Evolutionary conservation across 1,140 invertebrate species (phyloP), one percentile per base, ranked within the genome.

Genomic region (Pissodes strobi): DNA sequence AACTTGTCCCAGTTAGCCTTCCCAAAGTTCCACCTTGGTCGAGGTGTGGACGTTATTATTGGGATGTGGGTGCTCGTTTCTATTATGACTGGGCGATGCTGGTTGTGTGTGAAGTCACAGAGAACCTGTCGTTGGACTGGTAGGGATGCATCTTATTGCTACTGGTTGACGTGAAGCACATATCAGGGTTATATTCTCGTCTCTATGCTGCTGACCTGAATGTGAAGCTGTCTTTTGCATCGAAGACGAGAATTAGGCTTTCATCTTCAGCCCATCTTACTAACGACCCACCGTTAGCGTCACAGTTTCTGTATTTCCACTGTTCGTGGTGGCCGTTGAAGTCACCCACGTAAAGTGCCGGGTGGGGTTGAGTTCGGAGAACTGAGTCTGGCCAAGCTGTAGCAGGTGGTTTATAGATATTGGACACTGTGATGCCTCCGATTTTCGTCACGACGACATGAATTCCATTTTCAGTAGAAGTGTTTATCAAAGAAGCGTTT

Each of bases 181-280:
- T 48, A 22, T 68, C 66, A 12, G 55, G 51, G 21, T 59, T 65
- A 9, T 64, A 66, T 23, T 66, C 43, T 19, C 19, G n/a, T 0
- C 49, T 41, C 57, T 51, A 66, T 21, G 27, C 63, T n/a, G 51
- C 45, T 13, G 58, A 68, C 48, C 17, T 66, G 38, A 66, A 68
- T 30, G 57, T 56, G 41, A 34, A 15, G n/a, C 21, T 38, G 15
- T 60, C 63, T 62, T 68, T 68, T 30, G 67, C 67, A 61, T 68
- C 67, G 34, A 66, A 61, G 13, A 66, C 23, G 3, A 66, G 57
- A 19, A 23, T 9, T 21, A 60, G 12, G 22, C 66, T 19, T 17
- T 68, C 41, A 22, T 51, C 53, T 27, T 65, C 57, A 10, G 64
- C 37, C 58, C 67, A 69, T 18, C 60, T 55, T 12, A 53, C 30